phyloP scores from a whole-genome alignment of 1,140 invertebrate species.

The Brachionus rotundiformis region DNA sequence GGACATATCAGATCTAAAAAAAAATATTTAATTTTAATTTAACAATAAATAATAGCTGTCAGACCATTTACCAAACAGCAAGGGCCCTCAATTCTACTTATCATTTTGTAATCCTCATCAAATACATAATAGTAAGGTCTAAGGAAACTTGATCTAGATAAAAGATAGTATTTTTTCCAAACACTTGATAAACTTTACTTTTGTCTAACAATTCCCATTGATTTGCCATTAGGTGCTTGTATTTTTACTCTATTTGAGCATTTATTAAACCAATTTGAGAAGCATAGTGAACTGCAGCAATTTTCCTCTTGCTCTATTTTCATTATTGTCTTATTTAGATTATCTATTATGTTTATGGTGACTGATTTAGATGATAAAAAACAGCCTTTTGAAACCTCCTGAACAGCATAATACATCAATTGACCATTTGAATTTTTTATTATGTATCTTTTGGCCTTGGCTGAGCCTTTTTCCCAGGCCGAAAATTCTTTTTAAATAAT shows the following conservation, averaged over 20 bases:
- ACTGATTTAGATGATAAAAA: neutral
- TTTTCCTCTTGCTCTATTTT: neutral
- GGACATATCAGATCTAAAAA: neutral
- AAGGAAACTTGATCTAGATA: neutral
- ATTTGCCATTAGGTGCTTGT: neutral
- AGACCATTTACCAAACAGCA: neutral
- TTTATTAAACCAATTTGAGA: neutral
- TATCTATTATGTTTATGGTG: neutral
- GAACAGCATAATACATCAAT: neutral
- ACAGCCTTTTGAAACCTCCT: neutral
- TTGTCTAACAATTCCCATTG: neutral
- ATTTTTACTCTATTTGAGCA: constrained; percentile 5
- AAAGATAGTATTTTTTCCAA: neutral
- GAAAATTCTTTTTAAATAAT: constrained; percentile 11
- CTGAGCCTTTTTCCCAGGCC: neutral
- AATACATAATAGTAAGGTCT: neutral
- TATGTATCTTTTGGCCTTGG: neutral
- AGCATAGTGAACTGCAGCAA: neutral
- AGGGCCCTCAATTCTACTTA: neutral
- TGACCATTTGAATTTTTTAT: constrained; percentile 35
- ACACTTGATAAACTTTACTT: neutral
- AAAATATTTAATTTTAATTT: too few species aligned
- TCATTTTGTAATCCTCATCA: neutral
- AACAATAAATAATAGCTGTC: too few species aligned
- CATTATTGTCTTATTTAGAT: neutral